Evolutionary conservation across 2,888 invertebrate species (phyloP).

Genomic region (Drosophila meridionalis): DNA sequence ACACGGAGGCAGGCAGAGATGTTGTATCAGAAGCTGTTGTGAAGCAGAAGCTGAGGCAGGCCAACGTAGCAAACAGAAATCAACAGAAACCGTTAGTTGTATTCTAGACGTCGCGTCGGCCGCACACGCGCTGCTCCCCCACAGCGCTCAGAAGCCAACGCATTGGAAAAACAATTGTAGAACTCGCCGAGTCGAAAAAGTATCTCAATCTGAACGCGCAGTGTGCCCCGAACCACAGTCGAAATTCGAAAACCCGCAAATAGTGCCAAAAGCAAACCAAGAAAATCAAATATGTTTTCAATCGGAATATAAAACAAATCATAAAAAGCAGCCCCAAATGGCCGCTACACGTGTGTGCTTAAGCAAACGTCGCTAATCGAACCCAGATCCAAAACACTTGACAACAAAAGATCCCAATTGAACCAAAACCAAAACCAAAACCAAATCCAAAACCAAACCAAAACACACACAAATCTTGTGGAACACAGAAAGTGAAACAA

Average conservation of each 20-base stretch:
- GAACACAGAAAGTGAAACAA: slow-evolving; percentile 9
- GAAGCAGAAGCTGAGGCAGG: slow-evolving; percentile 42
- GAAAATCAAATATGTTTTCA: slow-evolving; percentile 24
- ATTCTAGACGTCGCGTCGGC: slow-evolving; percentile 85
- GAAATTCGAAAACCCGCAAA: slow-evolving; percentile 15
- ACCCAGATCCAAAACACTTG: slow-evolving; percentile 19
- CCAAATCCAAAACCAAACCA: slow-evolving; percentile 10
- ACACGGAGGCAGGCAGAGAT: slow-evolving; percentile 6
- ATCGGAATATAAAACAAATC: slow-evolving; percentile 11
- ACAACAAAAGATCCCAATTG: slow-evolving; percentile 9
- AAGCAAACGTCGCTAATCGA: slow-evolving; percentile 34
- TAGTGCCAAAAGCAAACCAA: slow-evolving; percentile 12
- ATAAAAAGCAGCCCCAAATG: slow-evolving; percentile 41
- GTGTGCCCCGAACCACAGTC: slow-evolving; percentile 31
- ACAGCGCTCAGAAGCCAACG: slow-evolving; percentile 57
- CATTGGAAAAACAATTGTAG: slow-evolving; percentile 51
- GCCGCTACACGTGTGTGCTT: slow-evolving; percentile 69
- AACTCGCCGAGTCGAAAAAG: slow-evolving; percentile 53
- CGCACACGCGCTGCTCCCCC: slow-evolving; percentile 83
- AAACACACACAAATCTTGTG: slow-evolving; percentile 13
- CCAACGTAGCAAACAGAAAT: slow-evolving; percentile 57
- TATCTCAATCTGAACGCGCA: slow-evolving; percentile 37
- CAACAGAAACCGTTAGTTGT: slow-evolving; percentile 80
- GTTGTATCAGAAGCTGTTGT: slow-evolving; percentile 35
- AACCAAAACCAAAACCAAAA: slow-evolving; percentile 5